Percentiles rank a stretch among this genome's conserved stretches.
These are phyloP conservation scores for Capromys pilorides DNA, from an alignment of 2,797 vertebrate genomes.

Conservation along the genomic window DNA sequence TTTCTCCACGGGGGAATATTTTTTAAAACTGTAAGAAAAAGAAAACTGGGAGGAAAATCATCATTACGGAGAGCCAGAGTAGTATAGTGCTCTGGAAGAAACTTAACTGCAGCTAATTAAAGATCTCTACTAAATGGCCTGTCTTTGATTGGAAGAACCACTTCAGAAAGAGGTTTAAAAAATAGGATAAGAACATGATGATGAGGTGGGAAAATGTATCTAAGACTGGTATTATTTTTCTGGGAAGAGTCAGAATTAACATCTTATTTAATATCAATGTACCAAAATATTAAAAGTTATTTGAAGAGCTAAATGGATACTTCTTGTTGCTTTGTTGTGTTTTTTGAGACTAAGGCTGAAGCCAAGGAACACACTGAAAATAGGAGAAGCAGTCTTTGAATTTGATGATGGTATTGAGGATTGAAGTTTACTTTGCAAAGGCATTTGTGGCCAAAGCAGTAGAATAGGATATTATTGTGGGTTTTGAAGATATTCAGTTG, in stretches of 20 bases:
- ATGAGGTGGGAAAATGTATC: conserved; percentile 46
- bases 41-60: conserved; percentile 50
- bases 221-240: conserved; percentile 30
- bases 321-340: neutral
- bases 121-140: conserved; percentile 61
- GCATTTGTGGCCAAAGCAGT: neutral
- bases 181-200: conserved; percentile 32
- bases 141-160: conserved; percentile 64
- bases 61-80: neutral
- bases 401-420: neutral
- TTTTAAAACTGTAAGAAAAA: conserved; percentile 41
- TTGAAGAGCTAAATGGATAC: neutral
- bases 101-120: conserved; percentile 61
- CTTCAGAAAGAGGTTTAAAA: conserved; percentile 50
- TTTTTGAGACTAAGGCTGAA: neutral
- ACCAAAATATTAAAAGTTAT: neutral
- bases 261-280: neutral
- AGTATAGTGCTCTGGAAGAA: conserved; percentile 55
- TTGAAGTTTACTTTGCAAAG: conserved; percentile 12
- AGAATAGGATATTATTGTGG: neutral
- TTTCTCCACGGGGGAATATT: conserved; percentile 12
- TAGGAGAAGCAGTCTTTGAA: neutral
- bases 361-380: conserved; percentile 9
- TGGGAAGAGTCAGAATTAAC: conserved; percentile 38
- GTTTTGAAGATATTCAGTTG: neutral